Percentiles rank a stretch among this genome's conserved stretches.
These are phyloP conservation scores for Megaptera novaeangliae DNA, from an alignment of 2,113 vertebrate genomes.

Conservation along the genomic window DNA sequence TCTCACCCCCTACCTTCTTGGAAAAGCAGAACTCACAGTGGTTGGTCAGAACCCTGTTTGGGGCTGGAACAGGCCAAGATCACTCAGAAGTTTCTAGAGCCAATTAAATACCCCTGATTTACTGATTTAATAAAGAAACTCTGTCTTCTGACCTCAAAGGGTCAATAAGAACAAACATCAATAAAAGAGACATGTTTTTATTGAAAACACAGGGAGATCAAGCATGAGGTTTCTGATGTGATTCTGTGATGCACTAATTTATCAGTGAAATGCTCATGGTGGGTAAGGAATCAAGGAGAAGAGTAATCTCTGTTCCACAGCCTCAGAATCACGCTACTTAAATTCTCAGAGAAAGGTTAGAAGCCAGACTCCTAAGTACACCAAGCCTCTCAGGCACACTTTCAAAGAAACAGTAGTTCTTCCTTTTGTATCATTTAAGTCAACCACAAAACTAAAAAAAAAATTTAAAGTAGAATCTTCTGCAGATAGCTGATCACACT, in stretches of 20 bases:
- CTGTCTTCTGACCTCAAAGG: constrained; percentile 64
- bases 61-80: constrained; percentile 65
- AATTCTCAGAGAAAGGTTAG: constrained; percentile 21
- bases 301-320: neutral
- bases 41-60: constrained; percentile 75
- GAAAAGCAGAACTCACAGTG: constrained; percentile 78
- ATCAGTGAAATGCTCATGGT: neutral
- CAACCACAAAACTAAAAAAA: neutral
- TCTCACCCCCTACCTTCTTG: constrained; percentile 68
- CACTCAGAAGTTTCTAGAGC: constrained; percentile 71
- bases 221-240: constrained; percentile 15
- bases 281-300: neutral
- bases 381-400: neutral
- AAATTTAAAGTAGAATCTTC: neutral
- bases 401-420: constrained; percentile 26
- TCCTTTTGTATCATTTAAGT: constrained; percentile 1
- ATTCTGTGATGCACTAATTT: constrained; percentile 33
- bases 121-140: constrained; percentile 77
- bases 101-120: constrained; percentile 77
- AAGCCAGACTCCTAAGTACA: constrained; percentile 45
- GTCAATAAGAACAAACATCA: constrained; percentile 74
- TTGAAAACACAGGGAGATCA: constrained; percentile 63
- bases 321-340: neutral
- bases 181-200: constrained; percentile 74
- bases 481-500: neutral